Evolutionary conservation across 1,140 invertebrate species (phyloP), one percentile per base, ranked within the genome.

Genomic region (Lepidostoma basale): DNA sequence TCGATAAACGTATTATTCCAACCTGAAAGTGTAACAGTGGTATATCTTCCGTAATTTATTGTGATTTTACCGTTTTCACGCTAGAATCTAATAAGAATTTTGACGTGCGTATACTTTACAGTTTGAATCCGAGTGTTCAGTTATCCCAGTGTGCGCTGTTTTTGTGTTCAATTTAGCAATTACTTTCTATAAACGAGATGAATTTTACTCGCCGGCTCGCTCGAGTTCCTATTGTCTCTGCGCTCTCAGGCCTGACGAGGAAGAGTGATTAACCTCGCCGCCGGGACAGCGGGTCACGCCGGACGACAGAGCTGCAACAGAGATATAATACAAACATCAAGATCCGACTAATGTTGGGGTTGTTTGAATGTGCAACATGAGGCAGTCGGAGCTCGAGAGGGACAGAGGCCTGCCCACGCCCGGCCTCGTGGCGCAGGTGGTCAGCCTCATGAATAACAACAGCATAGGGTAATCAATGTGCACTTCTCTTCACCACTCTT

Each of bases 401-500:
- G 81, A 82, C 74, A 22, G 14, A 22, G 60, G 25, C 22, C 44
- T 77, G 23, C 81, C 81, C 0, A 76, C 79, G 22, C 80, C 81
- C 56, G 81, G 81, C 26, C 80, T 82, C 6, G 81, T 83, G 68
- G 82, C 81, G 25, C 82, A 83, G 74, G 81, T 82, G 56, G 81
- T 83, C 69, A 83, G 80, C n/a, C 81, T 82, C 76, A 77, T 82
- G 28, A 82, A 83, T 73, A 79, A 77, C 69, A 80, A 82, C 73
- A 79, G 78, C 70, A 77, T 79, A 68, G 81, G 79, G 80, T 83
- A 81, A 62, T 75, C n/a, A n/a, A 33, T 33, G 30, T 18, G 4
- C 18, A 54, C 26, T 54, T 54, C 26, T 6, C n/a, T n/a, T 6
- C 16, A 47, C 6, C n/a, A n/a, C 16, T 45, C 56, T 62, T 62